Percentiles rank a stretch among this genome's conserved stretches.
These are phyloP conservation scores for Emys orbicularis DNA, from an alignment of 2,797 vertebrate species.

Conservation along the genomic window DNA sequence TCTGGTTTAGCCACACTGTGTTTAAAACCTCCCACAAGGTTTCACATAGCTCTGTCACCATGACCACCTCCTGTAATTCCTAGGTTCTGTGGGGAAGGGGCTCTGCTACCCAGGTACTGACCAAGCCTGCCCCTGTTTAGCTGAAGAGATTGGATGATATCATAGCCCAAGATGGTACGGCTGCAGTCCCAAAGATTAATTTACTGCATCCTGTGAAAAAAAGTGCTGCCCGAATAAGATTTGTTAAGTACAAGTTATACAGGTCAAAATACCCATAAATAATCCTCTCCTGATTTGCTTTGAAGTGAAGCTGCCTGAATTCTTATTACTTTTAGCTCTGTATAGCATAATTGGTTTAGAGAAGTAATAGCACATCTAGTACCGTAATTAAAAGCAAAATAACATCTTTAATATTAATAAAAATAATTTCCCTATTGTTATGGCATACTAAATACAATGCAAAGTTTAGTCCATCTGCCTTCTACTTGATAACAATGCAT, in stretches of 20 bases:
- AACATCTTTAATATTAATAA: conserved; percentile 66
- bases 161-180: not conserved
- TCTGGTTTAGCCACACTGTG: not conserved
- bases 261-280: conserved; percentile 45
- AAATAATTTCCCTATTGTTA: conserved; percentile 44
- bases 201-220: conserved; percentile 27
- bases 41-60: not conserved
- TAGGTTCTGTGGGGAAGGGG: not conserved
- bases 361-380: conserved; percentile 34
- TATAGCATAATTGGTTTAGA: conserved; percentile 47
- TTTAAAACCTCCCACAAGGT: not conserved
- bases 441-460: conserved; percentile 14
- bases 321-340: conserved; percentile 46
- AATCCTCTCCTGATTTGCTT: conserved; percentile 45
- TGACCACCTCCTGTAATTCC: not conserved
- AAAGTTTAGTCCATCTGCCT: conserved; percentile 45
- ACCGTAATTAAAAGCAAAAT: conserved; percentile 67
- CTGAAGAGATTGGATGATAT: not conserved
- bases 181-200: conserved; percentile 7
- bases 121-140: not conserved
- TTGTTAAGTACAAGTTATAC: conserved; percentile 26
- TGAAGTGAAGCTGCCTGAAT: conserved; percentile 59
- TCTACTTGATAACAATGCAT: conserved; percentile 48
- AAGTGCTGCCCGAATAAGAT: not conserved
- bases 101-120: not conserved